Conservation (phyloP, 2,113 vertebrate genomes). For the Ploceus nigricollis region DNA sequence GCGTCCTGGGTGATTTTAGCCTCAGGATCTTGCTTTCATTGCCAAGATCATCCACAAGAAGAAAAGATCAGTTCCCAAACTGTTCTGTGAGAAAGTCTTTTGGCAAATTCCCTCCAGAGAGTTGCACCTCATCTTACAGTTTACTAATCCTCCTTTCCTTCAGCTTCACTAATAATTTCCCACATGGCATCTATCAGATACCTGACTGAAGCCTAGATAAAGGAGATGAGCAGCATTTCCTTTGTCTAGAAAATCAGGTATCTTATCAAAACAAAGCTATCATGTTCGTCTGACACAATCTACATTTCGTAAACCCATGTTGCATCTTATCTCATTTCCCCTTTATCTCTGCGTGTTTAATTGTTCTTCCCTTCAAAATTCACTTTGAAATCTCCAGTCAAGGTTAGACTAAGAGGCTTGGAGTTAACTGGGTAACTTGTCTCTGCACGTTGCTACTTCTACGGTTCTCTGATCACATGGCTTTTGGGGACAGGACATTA, state of each 20-base stretch:
- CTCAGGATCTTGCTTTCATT: conserved; percentile 5
- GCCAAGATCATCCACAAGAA: background rate
- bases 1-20: background rate
- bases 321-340: conserved; percentile 56
- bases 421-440: background rate
- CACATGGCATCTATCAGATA: conserved; percentile 47
- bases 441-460: background rate
- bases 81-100: background rate
- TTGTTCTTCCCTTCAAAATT: conserved; percentile 54
- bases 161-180: conserved; percentile 27
- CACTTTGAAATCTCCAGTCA: conserved; percentile 5
- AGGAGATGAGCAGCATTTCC: conserved; percentile 35
- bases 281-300: conserved; percentile 38
- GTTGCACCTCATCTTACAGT: conserved; percentile 2
- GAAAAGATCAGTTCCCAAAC: conserved; percentile 12
- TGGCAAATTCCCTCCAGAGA: conserved; percentile 11
- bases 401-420: conserved; percentile 11
- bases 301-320: conserved; percentile 28
- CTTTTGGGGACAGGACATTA: background rate
- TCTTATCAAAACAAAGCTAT: conserved; percentile 67
- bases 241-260: conserved; percentile 51
- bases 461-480: background rate
- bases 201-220: conserved; percentile 53
- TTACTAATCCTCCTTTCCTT: conserved; percentile 46
- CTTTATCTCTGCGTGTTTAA: conserved; percentile 56